A percentile compares a stretch with the other conserved stretches of the same genome.
Evolutionary conservation across 2,888 invertebrate species (phyloP).

Genomic region (Eremobia ochroleuca): DNA sequence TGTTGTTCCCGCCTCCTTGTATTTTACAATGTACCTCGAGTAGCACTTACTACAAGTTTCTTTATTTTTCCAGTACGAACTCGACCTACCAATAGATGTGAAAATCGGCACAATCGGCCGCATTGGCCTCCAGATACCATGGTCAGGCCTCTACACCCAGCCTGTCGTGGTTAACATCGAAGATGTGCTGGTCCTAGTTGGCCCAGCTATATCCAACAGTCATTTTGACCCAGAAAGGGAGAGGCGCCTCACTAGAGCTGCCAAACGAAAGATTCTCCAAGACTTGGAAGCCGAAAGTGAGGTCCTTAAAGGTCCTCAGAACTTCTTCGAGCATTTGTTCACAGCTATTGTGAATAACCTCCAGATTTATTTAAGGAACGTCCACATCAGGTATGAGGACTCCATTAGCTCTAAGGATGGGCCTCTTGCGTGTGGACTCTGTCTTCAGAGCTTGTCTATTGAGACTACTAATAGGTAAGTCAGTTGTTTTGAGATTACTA

Average conservation of each 20-base stretch:
- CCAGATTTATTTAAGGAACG: constrained; percentile 94
- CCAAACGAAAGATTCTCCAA: constrained; percentile 93
- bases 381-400: constrained; percentile 96
- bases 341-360: constrained; percentile 95
- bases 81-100: constrained; percentile 95
- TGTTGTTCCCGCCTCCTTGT: too few species aligned
- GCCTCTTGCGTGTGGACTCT: constrained; percentile 94
- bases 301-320: constrained; percentile 92
- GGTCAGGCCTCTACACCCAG: constrained; percentile 94
- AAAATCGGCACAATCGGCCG: constrained; percentile 95
- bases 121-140: constrained; percentile 94
- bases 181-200: constrained; percentile 94
- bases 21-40: background rate
- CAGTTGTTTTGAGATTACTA: constrained; percentile 55
- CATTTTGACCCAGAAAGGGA: constrained; percentile 94
- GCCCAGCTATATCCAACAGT: constrained; percentile 93
- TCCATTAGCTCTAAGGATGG: constrained; percentile 92
- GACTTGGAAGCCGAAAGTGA: constrained; percentile 92
- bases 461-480: constrained; percentile 95
- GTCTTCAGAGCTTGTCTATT: constrained; percentile 94
- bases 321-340: constrained; percentile 93
- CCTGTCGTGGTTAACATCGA: constrained; percentile 94
- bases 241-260: constrained; percentile 93
- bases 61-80: constrained; percentile 92
- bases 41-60: background rate